Conservation (phyloP, 2,113 vertebrate species). For the Corvus cornix region DNA sequence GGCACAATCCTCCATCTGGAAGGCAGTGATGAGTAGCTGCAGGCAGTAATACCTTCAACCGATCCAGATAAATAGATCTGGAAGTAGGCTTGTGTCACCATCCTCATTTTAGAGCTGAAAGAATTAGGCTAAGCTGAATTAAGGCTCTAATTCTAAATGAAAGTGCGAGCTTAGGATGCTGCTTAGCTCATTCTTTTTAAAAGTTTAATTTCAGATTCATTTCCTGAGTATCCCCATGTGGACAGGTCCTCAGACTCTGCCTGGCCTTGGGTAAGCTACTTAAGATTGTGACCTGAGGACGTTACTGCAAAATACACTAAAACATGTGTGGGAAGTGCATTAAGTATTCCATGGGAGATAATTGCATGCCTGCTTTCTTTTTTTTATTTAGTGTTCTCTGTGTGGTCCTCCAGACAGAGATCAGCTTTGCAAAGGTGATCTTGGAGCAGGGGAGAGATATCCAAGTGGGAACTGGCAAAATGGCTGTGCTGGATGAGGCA, state of each 20-base stretch:
- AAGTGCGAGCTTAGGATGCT: slow-evolving; percentile 51
- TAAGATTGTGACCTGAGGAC: slow-evolving; percentile 7
- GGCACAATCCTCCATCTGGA: not conserved
- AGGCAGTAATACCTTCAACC: slow-evolving; percentile 29
- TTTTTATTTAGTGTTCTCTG: not conserved
- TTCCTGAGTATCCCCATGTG: slow-evolving; percentile 41
- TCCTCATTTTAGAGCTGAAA: slow-evolving; percentile 56
- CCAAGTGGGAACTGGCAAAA: not conserved
- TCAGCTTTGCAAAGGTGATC: not conserved
- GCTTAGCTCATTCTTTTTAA: slow-evolving; percentile 48
- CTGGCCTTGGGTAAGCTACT: slow-evolving; percentile 46
- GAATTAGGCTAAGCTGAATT: slow-evolving; percentile 69
- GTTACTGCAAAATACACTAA: not conserved
- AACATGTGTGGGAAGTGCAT: not conserved
- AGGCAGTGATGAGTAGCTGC: not conserved
- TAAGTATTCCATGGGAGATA: not conserved
- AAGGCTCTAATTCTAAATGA: slow-evolving; percentile 63
- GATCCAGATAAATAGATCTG: slow-evolving; percentile 37
- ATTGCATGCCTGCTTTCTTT: not conserved
- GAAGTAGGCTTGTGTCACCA: slow-evolving; percentile 37
- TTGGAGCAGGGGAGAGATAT: not conserved
- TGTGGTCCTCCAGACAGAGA: not conserved
- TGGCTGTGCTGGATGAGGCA: not conserved
- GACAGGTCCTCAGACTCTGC: slow-evolving; percentile 7
- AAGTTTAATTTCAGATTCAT: slow-evolving; percentile 60